phyloP scores from a whole-genome alignment of 1,140 invertebrate species.

The Drosophila ercepeae region DNA sequence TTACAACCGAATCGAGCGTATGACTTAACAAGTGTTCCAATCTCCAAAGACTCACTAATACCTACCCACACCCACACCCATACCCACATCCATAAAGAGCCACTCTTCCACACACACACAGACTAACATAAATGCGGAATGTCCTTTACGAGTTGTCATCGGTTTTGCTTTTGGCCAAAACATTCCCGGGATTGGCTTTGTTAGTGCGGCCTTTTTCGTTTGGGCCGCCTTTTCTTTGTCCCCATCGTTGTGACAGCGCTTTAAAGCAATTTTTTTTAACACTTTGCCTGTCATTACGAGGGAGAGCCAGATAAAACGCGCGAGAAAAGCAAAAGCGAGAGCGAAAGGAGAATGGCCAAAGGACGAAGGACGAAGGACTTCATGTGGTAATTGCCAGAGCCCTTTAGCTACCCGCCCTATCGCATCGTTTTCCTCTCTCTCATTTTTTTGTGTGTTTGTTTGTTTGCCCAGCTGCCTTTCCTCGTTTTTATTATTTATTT shows the following conservation, averaged over 20 bases:
- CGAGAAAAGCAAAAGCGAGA: not conserved
- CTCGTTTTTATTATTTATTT: conserved; percentile 56
- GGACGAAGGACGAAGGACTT: conserved; percentile 2
- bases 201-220: conserved; percentile 18
- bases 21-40: conserved; percentile 55
- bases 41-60: conserved; percentile 24
- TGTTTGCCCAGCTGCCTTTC: conserved; percentile 52
- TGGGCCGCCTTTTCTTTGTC: not conserved
- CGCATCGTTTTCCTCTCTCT: conserved; percentile 17
- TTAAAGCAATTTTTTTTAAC: conserved; percentile 55
- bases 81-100: too few species aligned
- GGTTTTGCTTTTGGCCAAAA: conserved; percentile 28
- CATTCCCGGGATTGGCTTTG: conserved; percentile 52
- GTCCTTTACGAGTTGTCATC: conserved; percentile 47
- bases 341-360: too few species aligned
- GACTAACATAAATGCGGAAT: conserved; percentile 13
- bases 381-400: conserved; percentile 46
- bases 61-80: not conserved
- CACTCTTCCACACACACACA: not conserved
- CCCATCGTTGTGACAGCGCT: not conserved
- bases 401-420: conserved; percentile 13
- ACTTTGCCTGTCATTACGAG: conserved; percentile 36
- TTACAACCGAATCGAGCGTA: conserved; percentile 59
- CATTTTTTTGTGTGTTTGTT: conserved; percentile 17
- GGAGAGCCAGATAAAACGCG: not conserved